Evolutionary conservation across 2,113 vertebrate species (phyloP).

Genomic region (Nibea coibor): DNA sequence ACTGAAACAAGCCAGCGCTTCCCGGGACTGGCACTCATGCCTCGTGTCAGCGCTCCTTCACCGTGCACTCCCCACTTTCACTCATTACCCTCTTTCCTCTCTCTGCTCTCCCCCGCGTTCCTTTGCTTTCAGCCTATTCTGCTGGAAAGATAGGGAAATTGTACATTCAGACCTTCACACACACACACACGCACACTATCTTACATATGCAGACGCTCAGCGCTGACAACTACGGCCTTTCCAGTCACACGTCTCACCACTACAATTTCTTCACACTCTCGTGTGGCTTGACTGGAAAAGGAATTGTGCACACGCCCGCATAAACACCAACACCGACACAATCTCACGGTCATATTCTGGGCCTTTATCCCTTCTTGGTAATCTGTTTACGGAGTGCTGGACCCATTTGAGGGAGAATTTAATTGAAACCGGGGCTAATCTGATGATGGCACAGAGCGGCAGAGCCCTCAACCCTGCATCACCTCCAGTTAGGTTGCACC

Average conservation of each 20-base stretch:
- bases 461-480: slow-evolving; percentile 49
- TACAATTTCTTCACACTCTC: slow-evolving; percentile 51
- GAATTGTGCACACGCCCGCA: slow-evolving; percentile 20
- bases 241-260: slow-evolving; percentile 39
- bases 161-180: slow-evolving; percentile 49
- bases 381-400: slow-evolving; percentile 72
- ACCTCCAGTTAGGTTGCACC: slow-evolving; percentile 64
- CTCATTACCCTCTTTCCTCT: slow-evolving; percentile 56
- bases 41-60: slow-evolving; percentile 53
- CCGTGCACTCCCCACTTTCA: slow-evolving; percentile 38
- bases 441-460: slow-evolving; percentile 66
- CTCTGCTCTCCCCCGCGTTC: slow-evolving; percentile 27
- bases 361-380: slow-evolving; percentile 70
- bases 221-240: slow-evolving; percentile 50
- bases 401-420: slow-evolving; percentile 72
- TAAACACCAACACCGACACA: slow-evolving; percentile 43
- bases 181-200: slow-evolving; percentile 36
- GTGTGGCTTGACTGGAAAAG: slow-evolving; percentile 32
- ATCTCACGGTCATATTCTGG: slow-evolving; percentile 58
- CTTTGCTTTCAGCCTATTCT: slow-evolving; percentile 58
- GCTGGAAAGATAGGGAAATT: slow-evolving; percentile 61
- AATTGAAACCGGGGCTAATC: slow-evolving; percentile 80
- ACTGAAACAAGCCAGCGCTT: slow-evolving; percentile 40
- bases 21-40: slow-evolving; percentile 46
- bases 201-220: slow-evolving; percentile 48